These are phyloP conservation scores for Indicator indicator DNA, from an alignment of 2,113 vertebrate species.

Conservation along the genomic window DNA sequence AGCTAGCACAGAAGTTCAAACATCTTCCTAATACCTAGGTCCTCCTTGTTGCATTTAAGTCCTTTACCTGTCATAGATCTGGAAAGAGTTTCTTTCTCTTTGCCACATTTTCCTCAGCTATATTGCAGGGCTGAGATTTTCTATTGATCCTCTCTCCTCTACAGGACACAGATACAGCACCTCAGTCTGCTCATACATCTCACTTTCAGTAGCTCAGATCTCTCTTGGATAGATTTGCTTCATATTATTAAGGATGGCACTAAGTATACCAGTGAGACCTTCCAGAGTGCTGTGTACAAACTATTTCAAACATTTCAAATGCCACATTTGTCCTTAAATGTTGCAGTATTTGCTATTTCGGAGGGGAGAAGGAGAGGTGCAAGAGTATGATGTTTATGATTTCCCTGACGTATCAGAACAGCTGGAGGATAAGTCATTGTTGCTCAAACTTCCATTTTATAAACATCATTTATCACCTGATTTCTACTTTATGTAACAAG, in stretches of 20 bases:
- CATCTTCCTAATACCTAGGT: background rate
- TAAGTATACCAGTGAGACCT: background rate
- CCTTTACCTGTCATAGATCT: background rate
- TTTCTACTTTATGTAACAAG: background rate
- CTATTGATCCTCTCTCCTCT: background rate
- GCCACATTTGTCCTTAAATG: background rate
- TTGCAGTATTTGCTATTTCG: background rate
- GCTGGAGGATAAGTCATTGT: background rate
- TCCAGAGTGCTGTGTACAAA: background rate
- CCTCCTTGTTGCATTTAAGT: background rate
- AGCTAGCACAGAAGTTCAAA: background rate
- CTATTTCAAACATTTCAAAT: background rate
- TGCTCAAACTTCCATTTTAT: background rate
- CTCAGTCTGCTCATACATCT: background rate
- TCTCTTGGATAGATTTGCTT: background rate
- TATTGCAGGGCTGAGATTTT: background rate
- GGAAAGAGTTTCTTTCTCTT: background rate
- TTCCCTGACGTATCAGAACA: background rate
- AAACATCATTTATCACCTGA: background rate
- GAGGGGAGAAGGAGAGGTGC: background rate
- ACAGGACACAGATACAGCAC: background rate
- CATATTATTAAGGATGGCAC: background rate
- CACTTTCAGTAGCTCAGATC: background rate
- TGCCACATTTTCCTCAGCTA: background rate
- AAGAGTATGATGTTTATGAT: background rate